A percentile compares a stretch with the other conserved stretches of the same genome.
Conservation (phyloP, 2,113 vertebrate species). For the Xenopus laevis region DNA sequence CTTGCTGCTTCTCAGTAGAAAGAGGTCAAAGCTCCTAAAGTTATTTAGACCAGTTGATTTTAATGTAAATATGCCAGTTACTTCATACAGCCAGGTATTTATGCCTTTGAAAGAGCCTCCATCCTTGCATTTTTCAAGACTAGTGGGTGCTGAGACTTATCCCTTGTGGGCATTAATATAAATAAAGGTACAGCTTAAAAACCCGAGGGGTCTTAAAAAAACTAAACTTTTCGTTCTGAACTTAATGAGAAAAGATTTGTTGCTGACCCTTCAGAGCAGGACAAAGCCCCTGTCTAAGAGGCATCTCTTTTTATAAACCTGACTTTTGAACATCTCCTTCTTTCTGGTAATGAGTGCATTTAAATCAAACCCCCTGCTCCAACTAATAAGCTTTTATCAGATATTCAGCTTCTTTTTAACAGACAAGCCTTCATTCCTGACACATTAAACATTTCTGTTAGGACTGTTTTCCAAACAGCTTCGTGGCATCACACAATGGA, state of each 20-base stretch:
- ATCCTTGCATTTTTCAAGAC: too few species aligned
- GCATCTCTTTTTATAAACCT: background rate
- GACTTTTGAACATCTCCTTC: conserved; percentile 15
- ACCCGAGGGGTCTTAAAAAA: too few species aligned
- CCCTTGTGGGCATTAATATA: too few species aligned
- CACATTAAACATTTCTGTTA: conserved; percentile 50
- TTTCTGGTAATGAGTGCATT: conserved; percentile 4
- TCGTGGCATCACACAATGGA: conserved; percentile 73
- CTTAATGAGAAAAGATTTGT: too few species aligned
- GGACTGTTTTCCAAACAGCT: conserved; percentile 67
- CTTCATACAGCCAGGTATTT: background rate
- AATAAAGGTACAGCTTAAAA: too few species aligned
- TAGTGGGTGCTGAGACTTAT: too few species aligned
- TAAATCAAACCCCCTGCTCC: conserved; percentile 25
- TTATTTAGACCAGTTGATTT: conserved; percentile 18
- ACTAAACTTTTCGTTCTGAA: too few species aligned
- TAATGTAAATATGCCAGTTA: conserved; percentile 26
- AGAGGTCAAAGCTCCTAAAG: background rate
- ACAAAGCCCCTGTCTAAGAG: background rate
- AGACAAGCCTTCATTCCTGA: conserved; percentile 49
- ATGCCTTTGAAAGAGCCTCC: background rate
- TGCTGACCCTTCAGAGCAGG: too few species aligned
- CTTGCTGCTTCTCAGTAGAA: conserved; percentile 57
- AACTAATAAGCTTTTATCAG: conserved; percentile 48
- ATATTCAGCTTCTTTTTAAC: conserved; percentile 47